Base-by-base conservation (phyloP, 92 coral and sea anemone species). In the Palythoa caribaeorum region DNA sequence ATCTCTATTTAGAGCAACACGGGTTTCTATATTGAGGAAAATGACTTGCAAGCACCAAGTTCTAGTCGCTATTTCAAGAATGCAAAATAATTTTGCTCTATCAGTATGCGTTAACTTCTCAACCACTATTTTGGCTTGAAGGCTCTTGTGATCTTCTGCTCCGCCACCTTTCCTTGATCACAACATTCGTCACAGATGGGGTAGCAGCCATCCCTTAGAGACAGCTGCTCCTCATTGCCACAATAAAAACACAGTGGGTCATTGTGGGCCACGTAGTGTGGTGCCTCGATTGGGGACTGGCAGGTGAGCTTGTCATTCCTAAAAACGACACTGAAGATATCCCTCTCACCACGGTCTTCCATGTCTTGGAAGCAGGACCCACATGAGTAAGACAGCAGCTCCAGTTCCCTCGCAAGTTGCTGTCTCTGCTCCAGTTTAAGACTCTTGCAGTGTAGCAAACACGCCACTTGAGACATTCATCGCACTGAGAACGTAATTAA, bases 391-490 rank as follows among this genome's bases (percentile, higher is more conserved):
- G 89, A 73, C 59, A 87, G 52, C 37, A 40, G 71, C 16, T 76
- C 89, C 47, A 87, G 51, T 50, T 78, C 78, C 28, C 84, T 21
- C 51, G 51, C 84, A 9, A 60, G 78, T 62, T 76, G 14, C 14
- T 40, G 79, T 77, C 19, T 78, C 40, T 87, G n/a, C 20, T 28
- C 48, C 50, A 12, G 47, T 51, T 78, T 78, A 77, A 74, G 20
- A 68, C 85, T 15, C 44, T 72, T 37, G 55, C 53, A 47, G 85
- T 44, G 73, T 88, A 72, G 51, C 76, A 76, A 19, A 71, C 91
- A 52, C 87, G 76, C 81, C 87, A 88, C 81, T 88, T 87, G 47
- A 87, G 73, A 87, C 89, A 87, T 20, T 87, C 89, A 39, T 87
- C 77, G 78, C 89, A 87, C 84, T 87, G 73, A 78, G 53, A 73